phyloP scores from a whole-genome alignment of 2,797 vertebrate genomes.

The Hybognathus amarus region DNA sequence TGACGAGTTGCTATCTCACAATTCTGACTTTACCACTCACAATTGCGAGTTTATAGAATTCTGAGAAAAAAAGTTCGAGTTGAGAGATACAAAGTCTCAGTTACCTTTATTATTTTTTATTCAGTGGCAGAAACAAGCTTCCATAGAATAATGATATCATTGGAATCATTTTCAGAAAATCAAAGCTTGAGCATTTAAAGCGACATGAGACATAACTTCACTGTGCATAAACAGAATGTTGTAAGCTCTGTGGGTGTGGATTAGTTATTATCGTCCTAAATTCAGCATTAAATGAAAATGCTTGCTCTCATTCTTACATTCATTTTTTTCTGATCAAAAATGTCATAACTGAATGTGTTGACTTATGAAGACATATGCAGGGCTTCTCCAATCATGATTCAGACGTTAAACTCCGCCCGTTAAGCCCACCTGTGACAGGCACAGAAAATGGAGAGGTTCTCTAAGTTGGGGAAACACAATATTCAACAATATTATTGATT shows the following conservation, averaged over 20 bases:
- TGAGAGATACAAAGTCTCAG: too few species aligned
- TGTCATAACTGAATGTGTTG: neutral
- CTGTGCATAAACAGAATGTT: neutral
- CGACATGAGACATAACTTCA: neutral
- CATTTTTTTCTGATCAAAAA: neutral
- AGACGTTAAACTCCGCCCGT: neutral
- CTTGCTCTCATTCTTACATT: too few species aligned
- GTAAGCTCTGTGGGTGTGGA: neutral
- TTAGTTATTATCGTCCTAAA: neutral
- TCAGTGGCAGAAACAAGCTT: too few species aligned
- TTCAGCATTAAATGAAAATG: neutral
- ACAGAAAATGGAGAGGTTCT: too few species aligned
- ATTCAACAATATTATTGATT: too few species aligned
- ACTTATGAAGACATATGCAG: neutral
- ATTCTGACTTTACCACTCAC: too few species aligned
- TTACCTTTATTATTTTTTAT: too few species aligned
- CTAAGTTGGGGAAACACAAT: too few species aligned
- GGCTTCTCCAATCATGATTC: neutral
- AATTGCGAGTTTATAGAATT: too few species aligned
- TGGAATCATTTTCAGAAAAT: neutral
- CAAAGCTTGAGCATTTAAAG: neutral
- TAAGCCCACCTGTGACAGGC: neutral
- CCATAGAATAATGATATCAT: neutral
- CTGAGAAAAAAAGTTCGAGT: too few species aligned
- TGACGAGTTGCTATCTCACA: too few species aligned